phyloP scores from a whole-genome alignment of 2,113 vertebrate species.

The Neodontobutis hainanensis region DNA sequence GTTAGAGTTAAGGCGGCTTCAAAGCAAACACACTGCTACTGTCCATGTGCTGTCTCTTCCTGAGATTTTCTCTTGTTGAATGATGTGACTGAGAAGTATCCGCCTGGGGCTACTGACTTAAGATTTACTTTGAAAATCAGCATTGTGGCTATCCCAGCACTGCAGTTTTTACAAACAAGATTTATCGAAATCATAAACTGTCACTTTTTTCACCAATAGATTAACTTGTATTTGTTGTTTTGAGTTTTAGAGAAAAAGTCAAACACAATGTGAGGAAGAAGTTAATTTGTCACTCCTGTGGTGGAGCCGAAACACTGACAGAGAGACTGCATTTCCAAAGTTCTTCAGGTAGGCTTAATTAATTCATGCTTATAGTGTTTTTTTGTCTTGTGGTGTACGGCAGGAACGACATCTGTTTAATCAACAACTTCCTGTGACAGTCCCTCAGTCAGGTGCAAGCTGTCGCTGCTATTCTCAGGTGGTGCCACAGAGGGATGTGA shows the following conservation, averaged over 20 bases:
- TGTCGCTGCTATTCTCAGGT: conserved; percentile 66
- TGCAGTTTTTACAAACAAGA: conserved; percentile 65
- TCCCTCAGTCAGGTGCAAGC: conserved; percentile 60
- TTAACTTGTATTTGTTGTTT: background rate
- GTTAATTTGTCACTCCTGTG: conserved; percentile 29
- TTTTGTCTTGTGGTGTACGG: conserved; percentile 48
- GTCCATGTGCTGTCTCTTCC: conserved; percentile 14
- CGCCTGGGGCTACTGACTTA: conserved; percentile 10
- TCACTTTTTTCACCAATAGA: no score
- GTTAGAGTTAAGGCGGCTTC: conserved; percentile 32
- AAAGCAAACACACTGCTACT: conserved; percentile 41
- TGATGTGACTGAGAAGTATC: conserved; percentile 26
- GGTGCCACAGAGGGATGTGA: conserved; percentile 55
- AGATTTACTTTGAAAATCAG: conserved; percentile 29
- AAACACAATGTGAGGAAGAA: conserved; percentile 15
- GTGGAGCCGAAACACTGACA: conserved; percentile 20
- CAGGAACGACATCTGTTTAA: conserved; percentile 71
- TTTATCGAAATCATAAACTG: conserved; percentile 57
- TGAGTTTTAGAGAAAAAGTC: background rate
- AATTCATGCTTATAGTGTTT: conserved; percentile 63
- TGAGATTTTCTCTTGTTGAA: conserved; percentile 35
- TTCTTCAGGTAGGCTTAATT: conserved; percentile 70
- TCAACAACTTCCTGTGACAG: conserved; percentile 74
- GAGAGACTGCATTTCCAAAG: conserved; percentile 34
- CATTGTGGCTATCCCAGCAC: conserved; percentile 21